phyloP scores from a whole-genome alignment of 2,888 invertebrate species.

The Andrena praecox region DNA sequence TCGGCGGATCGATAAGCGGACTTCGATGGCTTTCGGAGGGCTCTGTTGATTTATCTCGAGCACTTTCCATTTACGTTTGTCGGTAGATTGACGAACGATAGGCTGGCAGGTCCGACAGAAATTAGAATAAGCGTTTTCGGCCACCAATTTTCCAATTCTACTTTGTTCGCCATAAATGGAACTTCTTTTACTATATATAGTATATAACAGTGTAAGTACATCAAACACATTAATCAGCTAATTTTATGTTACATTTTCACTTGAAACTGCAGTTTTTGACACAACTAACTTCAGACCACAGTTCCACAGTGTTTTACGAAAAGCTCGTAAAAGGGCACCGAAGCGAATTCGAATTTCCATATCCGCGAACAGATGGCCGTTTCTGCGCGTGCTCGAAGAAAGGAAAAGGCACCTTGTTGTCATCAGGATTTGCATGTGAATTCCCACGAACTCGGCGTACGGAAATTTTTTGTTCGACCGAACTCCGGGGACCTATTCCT shows the following conservation, averaged over 20 bases:
- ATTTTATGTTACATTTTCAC: not conserved
- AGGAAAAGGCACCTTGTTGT: constrained; percentile 60
- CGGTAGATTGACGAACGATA: constrained; percentile 49
- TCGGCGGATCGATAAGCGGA: constrained; percentile 51
- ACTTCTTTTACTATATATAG: not conserved
- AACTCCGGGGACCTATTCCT: constrained; percentile 20
- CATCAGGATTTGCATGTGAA: constrained; percentile 71
- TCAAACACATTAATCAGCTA: not conserved
- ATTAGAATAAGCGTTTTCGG: constrained; percentile 29
- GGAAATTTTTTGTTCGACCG: constrained; percentile 60
- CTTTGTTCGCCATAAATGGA: not conserved
- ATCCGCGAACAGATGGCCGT: constrained; percentile 56
- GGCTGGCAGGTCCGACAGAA: constrained; percentile 30
- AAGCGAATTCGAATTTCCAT: constrained; percentile 50
- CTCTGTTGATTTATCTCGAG: constrained; percentile 58
- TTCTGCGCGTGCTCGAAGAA: constrained; percentile 42
- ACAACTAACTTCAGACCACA: not conserved
- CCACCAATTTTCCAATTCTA: not conserved
- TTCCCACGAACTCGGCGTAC: constrained; percentile 63
- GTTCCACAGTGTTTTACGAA: constrained; percentile 3
- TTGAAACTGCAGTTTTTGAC: not conserved
- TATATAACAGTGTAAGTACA: not conserved
- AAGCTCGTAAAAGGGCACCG: not conserved
- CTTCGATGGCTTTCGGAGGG: constrained; percentile 54
- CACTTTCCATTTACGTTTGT: constrained; percentile 52